Percentiles rank a stretch among this genome's conserved stretches.
phyloP scores from a whole-genome alignment of 2,888 invertebrate genomes.

The Pterostichus niger region DNA sequence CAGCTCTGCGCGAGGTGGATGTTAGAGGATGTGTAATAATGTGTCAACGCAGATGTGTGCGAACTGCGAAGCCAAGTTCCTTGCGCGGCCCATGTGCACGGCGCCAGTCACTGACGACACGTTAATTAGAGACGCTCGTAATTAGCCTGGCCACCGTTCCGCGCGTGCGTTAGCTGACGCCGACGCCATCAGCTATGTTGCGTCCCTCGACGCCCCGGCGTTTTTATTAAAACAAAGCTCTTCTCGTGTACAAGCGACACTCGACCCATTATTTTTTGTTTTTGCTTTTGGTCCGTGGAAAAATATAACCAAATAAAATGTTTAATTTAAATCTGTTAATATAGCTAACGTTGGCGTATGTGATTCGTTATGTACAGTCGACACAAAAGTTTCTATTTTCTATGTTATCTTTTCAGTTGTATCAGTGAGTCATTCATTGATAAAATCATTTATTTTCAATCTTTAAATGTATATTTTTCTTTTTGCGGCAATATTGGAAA shows the following conservation, averaged over 20 bases:
- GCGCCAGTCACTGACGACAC: conserved; percentile 59
- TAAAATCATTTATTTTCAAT: conserved; percentile 23
- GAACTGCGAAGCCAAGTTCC: background rate
- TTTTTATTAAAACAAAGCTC: conserved; percentile 62
- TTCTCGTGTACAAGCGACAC: conserved; percentile 47
- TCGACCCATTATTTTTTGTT: conserved; percentile 46
- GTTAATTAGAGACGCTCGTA: conserved; percentile 59
- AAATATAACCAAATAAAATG: conserved; percentile 59
- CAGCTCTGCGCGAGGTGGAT: background rate
- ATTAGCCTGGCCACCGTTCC: conserved; percentile 41
- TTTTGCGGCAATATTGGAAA: background rate
- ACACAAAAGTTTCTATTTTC: background rate
- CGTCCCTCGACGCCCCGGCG: conserved; percentile 12
- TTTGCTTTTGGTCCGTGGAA: conserved; percentile 1
- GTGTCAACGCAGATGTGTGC: conserved; percentile 29
- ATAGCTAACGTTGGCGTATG: background rate
- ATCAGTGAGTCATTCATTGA: conserved; percentile 18
- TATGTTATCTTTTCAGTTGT: conserved; percentile 9
- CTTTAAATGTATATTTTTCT: background rate
- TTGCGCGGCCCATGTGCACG: conserved; percentile 7
- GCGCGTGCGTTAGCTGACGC: background rate
- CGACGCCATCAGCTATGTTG: conserved; percentile 8
- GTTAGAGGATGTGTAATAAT: conserved; percentile 12
- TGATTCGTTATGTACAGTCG: background rate
- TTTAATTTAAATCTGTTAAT: conserved; percentile 60